Evolutionary conservation across 2,797 vertebrate genomes (phyloP), one percentile per base, ranked within the genome.

Genomic region (Phoeniculus purpureus): DNA sequence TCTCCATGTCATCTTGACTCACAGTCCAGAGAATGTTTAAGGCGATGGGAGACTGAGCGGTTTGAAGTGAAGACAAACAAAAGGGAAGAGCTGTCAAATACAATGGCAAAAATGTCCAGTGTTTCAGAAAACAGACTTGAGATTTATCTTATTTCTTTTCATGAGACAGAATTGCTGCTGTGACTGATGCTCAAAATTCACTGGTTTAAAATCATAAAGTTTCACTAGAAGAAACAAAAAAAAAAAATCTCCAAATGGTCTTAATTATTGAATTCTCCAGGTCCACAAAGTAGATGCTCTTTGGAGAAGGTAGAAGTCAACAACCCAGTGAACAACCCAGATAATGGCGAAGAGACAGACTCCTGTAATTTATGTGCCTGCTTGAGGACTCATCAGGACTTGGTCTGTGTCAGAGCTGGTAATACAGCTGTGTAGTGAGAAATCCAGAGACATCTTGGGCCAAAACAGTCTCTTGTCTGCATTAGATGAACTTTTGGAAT

Each of bases 31-130:
- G 16, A 18, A 25, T 21, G 62, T 81, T 51, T 52, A 58, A 78
- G 27, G 29, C 18, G 59, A 25, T 40, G 37, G 26, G 34, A 62
- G 12, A 23, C 2, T 26, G 15, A 70, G 59, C 21, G 4, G 4
- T n/a, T 25, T 72, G 54, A 9, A 43, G 26, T 9, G 25, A 67
- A 32, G 78, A 51, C 9, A 56, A n/a, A 56, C 5, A 26, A 19
- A 48, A 61, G 8, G 5, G 19, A 56, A 45, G 4, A 9, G 4
- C n/a, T 87, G 6, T 23, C 16, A 84, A 51, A 45, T 0, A 0
- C 5, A 47, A 12, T 10, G 9, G 12, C 7, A 92, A 48, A 85
- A 68, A 7, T 19, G 7, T 2, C 26, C n/a, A 27, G 2, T 27
- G 1, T 45, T 70, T 76, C 12, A 21, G 23, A 10, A 0, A 21